phyloP scores from a whole-genome alignment of 2,797 vertebrate genomes.

The Acomys russatus region DNA sequence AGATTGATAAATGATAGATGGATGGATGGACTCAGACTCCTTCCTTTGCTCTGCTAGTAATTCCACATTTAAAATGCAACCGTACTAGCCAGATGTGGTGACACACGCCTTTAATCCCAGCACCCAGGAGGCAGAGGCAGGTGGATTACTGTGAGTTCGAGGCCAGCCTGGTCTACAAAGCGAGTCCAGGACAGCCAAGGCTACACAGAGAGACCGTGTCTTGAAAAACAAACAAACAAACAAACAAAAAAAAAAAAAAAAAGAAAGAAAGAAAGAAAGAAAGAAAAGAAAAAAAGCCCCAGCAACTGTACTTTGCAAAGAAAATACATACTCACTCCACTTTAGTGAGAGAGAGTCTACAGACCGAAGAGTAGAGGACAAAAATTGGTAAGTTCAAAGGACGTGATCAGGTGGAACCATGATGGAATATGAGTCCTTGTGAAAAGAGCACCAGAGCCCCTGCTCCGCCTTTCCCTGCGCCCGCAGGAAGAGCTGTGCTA shows the following conservation, averaged over 20 bases:
- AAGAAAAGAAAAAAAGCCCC: too few species aligned
- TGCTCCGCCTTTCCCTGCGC: not conserved
- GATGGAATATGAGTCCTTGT: not conserved
- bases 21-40: not conserved
- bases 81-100: not conserved
- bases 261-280: too few species aligned
- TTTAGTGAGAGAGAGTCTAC: not conserved
- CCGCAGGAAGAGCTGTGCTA: not conserved
- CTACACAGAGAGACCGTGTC: too few species aligned
- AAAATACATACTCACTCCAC: not conserved
- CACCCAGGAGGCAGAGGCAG: too few species aligned
- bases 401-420: not conserved
- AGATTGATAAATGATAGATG: not conserved
- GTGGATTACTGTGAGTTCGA: too few species aligned
- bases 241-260: too few species aligned
- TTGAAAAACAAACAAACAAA: too few species aligned
- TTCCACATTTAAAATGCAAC: not conserved
- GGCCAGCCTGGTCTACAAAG: too few species aligned
- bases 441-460: not conserved
- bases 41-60: slow-evolving; percentile 29
- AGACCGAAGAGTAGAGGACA: not conserved
- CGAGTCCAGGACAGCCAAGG: too few species aligned
- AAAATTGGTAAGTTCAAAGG: not conserved
- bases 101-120: too few species aligned
- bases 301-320: not conserved